Evolutionary conservation across 2,888 invertebrate genomes (phyloP), one percentile per base, ranked within the genome.

Genomic region (Fragum fragum): DNA sequence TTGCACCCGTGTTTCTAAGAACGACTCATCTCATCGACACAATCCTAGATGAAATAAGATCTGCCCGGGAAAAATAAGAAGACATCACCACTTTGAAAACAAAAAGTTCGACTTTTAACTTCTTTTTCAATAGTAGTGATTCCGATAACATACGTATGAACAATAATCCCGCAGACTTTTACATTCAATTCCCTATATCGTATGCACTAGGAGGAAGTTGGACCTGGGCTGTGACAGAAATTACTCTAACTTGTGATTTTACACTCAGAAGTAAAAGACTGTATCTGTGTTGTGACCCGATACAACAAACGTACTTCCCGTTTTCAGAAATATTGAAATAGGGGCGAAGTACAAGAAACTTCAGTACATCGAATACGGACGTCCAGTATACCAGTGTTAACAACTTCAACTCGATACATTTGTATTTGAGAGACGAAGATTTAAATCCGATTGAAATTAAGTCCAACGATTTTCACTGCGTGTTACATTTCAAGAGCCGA

Each of bases 231-330:
- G 21, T 81, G 32, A 69, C 21, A 32, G 79, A 76, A 61, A 55
- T 79, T n/a, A n/a, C 75, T 5, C n/a, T 76, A 16, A 57, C 53
- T 7, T 75, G 79, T 53, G 53, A 74, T 21, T 79, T 74, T 80
- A 68, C 36, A 21, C 76, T 69, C 3, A 75, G 47, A 66, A 32
- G 32, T 21, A 39, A 26, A 23, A 59, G 73, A 63, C 59, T 79
- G 28, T 79, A 79, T 28, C 21, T 79, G 21, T 79, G 79, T 29
- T 68, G 55, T 57, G 73, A 78, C 47, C n/a, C 73, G 3, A 57
- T 73, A 23, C 29, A 73, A 52, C 69, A 78, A 16, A 59, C 78
- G 9, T 73, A 69, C 69, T 69, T n/a, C 36, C 73, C 2, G 78
- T 78, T 0, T 29, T 78, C 28, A 78, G 73, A 59, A 78, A 68